Percentiles rank a stretch among this genome's conserved stretches.
phyloP scores from a whole-genome alignment of 2,888 invertebrate species.

The Epinotia nisella region DNA sequence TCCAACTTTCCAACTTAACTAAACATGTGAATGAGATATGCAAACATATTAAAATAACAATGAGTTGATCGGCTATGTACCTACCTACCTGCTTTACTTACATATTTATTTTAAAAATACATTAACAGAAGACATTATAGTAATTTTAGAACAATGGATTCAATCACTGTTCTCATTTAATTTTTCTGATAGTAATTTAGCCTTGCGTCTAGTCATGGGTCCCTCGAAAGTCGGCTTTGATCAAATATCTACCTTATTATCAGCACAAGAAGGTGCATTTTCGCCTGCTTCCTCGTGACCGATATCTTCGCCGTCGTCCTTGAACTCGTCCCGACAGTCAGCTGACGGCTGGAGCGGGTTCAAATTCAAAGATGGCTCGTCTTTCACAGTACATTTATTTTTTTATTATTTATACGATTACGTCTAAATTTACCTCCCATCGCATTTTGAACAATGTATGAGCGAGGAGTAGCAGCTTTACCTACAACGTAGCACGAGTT shows the following conservation, averaged over 20 bases:
- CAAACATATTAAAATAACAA: no score
- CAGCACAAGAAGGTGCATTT: background rate
- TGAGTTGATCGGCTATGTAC: no score
- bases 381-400: background rate
- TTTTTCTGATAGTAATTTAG: background rate
- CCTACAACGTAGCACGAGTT: no score
- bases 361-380: background rate
- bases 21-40: no score
- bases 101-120: no score
- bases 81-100: no score
- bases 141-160: no score
- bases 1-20: no score
- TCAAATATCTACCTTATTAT: background rate
- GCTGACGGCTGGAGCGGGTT: no score
- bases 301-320: no score
- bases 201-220: background rate
- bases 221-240: background rate
- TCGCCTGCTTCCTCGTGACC: no score
- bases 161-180: background rate
- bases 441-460: constrained; percentile 11
- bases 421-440: constrained; percentile 8
- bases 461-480: constrained; percentile 1
- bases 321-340: no score
- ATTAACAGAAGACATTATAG: background rate
- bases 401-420: constrained; percentile 21